Base-by-base conservation (phyloP, 1,140 invertebrate genomes). In the Saccostrea cuccullata region DNA sequence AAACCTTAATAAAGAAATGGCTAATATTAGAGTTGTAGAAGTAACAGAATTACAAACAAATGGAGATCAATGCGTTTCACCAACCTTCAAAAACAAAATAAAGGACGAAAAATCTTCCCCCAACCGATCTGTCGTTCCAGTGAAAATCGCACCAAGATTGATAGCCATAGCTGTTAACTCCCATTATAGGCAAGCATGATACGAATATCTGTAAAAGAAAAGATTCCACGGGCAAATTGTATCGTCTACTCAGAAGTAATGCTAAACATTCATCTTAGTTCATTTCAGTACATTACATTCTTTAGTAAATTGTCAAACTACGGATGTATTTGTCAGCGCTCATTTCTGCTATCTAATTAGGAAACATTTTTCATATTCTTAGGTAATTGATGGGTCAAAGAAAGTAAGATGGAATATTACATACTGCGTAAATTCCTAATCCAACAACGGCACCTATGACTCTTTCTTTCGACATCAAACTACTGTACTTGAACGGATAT, bases 1-100 rank as follows among this genome's bases (percentile, higher is more conserved):
- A n/a, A n/a, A n/a, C n/a, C n/a, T n/a, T n/a, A n/a, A n/a, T n/a
- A n/a, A n/a, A n/a, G n/a, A n/a, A n/a, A n/a, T n/a, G n/a, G n/a
- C n/a, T n/a, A n/a, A n/a, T n/a, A n/a, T n/a, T n/a, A n/a, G n/a
- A n/a, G n/a, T n/a, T n/a, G n/a, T n/a, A n/a, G n/a, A n/a, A n/a
- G n/a, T n/a, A n/a, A n/a, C n/a, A n/a, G n/a, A n/a, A n/a, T n/a
- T n/a, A n/a, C n/a, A n/a, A n/a, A n/a, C n/a, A n/a, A n/a, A n/a
- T n/a, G n/a, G 30, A 36, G 30, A 36, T 36, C 2, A 36, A 0
- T 11, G 5, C 47, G 6, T 47, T 64, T 64, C 17, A 64, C 17
- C 1, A 64, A 77, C 70, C 70, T 77, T 77, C 70, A 77, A 77
- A 77, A 15, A 77, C 70, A 13, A 77, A 77, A 26, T 77, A 77